phyloP scores from a whole-genome alignment of 2,113 vertebrate species.

The Athene noctua region DNA sequence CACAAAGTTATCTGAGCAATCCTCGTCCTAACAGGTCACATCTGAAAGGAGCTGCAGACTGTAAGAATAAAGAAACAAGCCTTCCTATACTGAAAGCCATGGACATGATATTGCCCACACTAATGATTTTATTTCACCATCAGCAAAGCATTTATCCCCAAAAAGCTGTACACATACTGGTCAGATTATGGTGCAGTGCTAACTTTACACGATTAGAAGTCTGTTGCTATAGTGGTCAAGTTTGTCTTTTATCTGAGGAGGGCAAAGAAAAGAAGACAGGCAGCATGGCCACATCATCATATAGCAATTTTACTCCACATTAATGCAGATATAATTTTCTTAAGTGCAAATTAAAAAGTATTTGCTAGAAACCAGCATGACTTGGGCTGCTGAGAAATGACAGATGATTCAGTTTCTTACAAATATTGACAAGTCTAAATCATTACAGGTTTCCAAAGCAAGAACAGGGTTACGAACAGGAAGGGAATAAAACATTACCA shows the following conservation, averaged over 20 bases:
- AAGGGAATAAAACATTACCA: constrained; percentile 26
- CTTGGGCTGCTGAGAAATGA: constrained; percentile 45
- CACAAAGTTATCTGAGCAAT: background rate
- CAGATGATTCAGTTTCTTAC: constrained; percentile 25
- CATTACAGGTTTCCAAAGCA: constrained; percentile 54
- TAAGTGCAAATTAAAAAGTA: constrained; percentile 39
- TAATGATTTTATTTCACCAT: constrained; percentile 29
- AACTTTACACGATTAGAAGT: background rate
- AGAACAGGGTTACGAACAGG: constrained; percentile 27
- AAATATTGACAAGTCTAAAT: constrained; percentile 36
- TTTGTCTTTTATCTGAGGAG: background rate
- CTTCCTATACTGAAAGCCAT: background rate
- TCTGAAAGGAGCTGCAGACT: background rate
- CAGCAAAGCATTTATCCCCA: constrained; percentile 53
- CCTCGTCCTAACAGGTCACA: background rate
- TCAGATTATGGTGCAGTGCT: constrained; percentile 12
- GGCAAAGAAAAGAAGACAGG: background rate
- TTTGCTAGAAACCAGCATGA: constrained; percentile 54
- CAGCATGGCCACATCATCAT: constrained; percentile 26
- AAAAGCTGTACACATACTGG: constrained; percentile 40
- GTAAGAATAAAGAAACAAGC: background rate
- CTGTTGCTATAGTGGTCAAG: constrained; percentile 18
- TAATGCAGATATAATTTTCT: constrained; percentile 28
- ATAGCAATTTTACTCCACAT: constrained; percentile 26
- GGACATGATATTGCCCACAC: background rate